phyloP scores from a whole-genome alignment of 2,888 invertebrate genomes.

The Nysson spinosus region DNA sequence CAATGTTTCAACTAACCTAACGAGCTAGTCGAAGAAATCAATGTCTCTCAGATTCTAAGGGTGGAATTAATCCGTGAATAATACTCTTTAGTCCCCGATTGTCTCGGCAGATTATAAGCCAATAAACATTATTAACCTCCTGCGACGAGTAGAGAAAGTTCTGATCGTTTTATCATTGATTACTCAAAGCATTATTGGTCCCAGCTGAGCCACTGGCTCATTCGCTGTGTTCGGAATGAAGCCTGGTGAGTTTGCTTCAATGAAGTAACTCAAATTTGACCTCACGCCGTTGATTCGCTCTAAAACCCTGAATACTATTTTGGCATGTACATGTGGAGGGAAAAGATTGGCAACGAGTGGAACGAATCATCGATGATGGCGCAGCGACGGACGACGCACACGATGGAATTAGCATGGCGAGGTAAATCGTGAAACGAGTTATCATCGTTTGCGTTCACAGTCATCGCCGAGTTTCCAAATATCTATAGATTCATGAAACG shows the following conservation, averaged over 20 bases:
- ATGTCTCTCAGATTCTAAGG: too few relatives aligned
- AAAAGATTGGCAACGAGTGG: constrained; percentile 41
- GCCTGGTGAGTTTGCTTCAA: neutral
- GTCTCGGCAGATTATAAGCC: neutral
- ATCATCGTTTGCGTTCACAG: neutral
- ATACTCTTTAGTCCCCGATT: neutral
- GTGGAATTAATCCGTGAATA: neutral
- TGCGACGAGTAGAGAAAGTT: constrained; percentile 10
- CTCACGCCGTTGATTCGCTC: constrained; percentile 5
- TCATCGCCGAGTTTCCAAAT: neutral
- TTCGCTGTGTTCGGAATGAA: neutral
- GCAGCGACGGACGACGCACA: constrained; percentile 18
- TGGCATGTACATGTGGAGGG: constrained; percentile 15
- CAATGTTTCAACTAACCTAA: too few relatives aligned
- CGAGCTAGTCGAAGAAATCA: too few relatives aligned
- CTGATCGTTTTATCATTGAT: constrained; percentile 15
- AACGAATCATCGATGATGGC: constrained; percentile 49
- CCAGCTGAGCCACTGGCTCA: constrained; percentile 18
- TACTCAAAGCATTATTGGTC: constrained; percentile 41
- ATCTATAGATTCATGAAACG: constrained; percentile 27
- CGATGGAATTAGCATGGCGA: constrained; percentile 43
- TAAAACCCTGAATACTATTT: constrained; percentile 39
- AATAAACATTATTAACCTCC: constrained; percentile 14
- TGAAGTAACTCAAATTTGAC: constrained; percentile 13
- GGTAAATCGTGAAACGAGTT: constrained; percentile 8